These are phyloP conservation scores for Podiceps cristatus DNA, from an alignment of 2,113 vertebrate species.

Conservation along the genomic window DNA sequence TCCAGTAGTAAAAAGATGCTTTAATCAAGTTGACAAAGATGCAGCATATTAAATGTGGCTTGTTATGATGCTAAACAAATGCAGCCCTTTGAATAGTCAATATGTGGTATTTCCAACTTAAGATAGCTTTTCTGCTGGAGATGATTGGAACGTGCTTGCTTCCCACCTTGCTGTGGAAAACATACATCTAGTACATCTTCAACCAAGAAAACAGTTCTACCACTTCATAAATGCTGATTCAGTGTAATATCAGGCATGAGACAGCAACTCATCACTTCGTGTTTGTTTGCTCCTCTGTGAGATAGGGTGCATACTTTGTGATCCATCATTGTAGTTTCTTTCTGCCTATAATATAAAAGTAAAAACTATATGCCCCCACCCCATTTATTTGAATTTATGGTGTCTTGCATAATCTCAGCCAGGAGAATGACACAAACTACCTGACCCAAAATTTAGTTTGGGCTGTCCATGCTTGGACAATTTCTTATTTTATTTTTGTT, in stretches of 20 bases:
- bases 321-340: background rate
- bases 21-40: background rate
- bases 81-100: background rate
- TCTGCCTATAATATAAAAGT: background rate
- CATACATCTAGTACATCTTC: rapidly evolving
- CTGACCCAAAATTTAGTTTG: background rate
- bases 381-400: background rate
- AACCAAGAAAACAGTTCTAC: background rate
- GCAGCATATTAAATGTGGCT: background rate
- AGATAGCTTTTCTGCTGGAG: background rate
- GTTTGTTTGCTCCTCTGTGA: background rate
- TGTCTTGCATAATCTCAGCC: background rate
- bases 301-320: too few species aligned
- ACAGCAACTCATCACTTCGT: rapidly evolving
- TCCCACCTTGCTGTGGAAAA: rapidly evolving
- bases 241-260: background rate
- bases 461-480: background rate
- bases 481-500: background rate
- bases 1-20: background rate
- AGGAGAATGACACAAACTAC: background rate
- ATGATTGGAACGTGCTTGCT: background rate
- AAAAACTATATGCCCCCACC: background rate
- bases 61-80: background rate
- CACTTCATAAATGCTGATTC: background rate
- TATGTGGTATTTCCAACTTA: background rate